A percentile compares a stretch with the other conserved stretches of the same genome.
phyloP scores from a whole-genome alignment of 1,140 invertebrate species.

The Leptoteleia sp. region DNA sequence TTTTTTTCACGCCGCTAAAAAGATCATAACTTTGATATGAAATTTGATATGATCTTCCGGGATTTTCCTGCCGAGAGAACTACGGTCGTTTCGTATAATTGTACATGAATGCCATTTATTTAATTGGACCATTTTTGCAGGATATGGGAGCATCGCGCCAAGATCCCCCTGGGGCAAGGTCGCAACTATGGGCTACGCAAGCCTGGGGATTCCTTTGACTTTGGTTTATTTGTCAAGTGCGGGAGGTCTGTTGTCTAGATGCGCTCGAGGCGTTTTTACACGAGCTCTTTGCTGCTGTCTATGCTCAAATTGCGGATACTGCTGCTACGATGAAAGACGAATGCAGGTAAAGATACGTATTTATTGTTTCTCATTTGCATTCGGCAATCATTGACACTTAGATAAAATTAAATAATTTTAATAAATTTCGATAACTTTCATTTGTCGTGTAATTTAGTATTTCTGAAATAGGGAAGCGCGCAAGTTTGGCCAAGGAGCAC shows the following conservation, averaged over 20 bases:
- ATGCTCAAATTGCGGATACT: slow-evolving; percentile 92
- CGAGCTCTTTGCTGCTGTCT: slow-evolving; percentile 90
- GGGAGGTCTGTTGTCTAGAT: slow-evolving; percentile 89
- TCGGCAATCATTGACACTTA: too few relatives aligned
- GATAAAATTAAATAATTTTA: too few relatives aligned
- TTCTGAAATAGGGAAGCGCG: too few relatives aligned
- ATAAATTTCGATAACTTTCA: too few relatives aligned
- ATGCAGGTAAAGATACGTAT: slow-evolving; percentile 83
- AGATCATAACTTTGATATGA: too few relatives aligned
- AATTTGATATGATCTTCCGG: too few relatives aligned
- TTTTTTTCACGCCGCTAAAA: too few relatives aligned
- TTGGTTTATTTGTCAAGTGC: slow-evolving; percentile 93
- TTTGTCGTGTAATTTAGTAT: too few relatives aligned
- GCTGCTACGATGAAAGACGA: slow-evolving; percentile 90
- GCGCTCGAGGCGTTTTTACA: slow-evolving; percentile 93
- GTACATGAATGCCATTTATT: slow-evolving; percentile 33
- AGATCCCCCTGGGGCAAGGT: slow-evolving; percentile 90
- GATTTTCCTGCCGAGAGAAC: too few relatives aligned
- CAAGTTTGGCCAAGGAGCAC: too few relatives aligned
- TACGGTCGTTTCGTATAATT: slow-evolving; percentile 24
- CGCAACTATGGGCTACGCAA: slow-evolving; percentile 93
- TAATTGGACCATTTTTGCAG: slow-evolving; percentile 81
- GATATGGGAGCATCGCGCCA: slow-evolving; percentile 94
- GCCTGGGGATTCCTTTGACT: slow-evolving; percentile 94
- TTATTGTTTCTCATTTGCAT: too few relatives aligned